Base-by-base conservation (phyloP, 2,888 invertebrate genomes). In the Eilema sororculum region DNA sequence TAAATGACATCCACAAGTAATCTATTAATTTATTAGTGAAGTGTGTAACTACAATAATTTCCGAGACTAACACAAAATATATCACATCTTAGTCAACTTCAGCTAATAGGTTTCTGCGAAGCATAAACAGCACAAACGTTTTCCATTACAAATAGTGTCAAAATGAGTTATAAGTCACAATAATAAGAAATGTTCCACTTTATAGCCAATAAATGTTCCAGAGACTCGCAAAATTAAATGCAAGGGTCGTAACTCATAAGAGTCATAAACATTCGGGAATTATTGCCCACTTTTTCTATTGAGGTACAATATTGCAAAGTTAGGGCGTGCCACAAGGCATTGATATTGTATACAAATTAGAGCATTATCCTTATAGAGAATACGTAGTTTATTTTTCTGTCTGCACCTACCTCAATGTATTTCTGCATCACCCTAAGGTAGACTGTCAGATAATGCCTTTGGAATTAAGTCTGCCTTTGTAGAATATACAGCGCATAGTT, bases 201-300 rank as follows among this genome's bases (percentile, higher is more conserved):
- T 61, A 67, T 28, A 52, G 20, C 52, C 61, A 67, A 67, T 67
- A 67, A 67, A 60, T 22, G 22, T 41, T 13, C 24, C 66, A 28
- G 46, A 41, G 16, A 33, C 52, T 33, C 10, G 28, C 41, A 30
- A 59, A 58, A 68, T 30, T 30, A 59, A 28, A 64, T 25, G 59
- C 59, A 69, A 52, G 59, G 65, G 60, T 69, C 64, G 33, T 69
- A 69, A 69, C 25, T 65, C 60, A 68, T 68, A 41, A 63, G 12
- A 69, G 22, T 65, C 60, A 68, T 68, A 41, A 63, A 8, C 46
- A 37, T 57, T 33, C 59, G 64, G 64, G 65, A 69, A 63, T 64
- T 64, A 41, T 64, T 22, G 25, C 33, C 52, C 59, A 69, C 33
- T 69, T 65, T 69, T 46, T 37, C 10, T 57, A 56, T 52, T 65